Base-by-base conservation (phyloP, 30 jellyfish, hydroid and myxozoan genomes). In the Hydractinia symbiolongicarpus region DNA sequence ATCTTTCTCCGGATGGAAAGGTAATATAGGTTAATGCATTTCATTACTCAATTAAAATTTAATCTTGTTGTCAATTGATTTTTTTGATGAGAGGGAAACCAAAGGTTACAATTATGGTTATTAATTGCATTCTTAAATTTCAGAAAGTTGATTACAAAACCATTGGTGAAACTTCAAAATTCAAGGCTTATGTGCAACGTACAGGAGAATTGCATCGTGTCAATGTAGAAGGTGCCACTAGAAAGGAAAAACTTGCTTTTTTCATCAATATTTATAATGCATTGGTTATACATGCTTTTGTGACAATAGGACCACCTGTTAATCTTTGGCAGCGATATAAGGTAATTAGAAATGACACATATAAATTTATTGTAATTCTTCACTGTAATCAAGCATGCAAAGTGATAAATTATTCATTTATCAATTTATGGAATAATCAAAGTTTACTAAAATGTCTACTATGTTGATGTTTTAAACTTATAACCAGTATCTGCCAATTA, bases 181-280 rank as follows among this genome's bases (percentile, higher is more conserved):
- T 89, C 91, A 84, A 79, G 44, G 88, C 79, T 52, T 89, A 89
- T 71, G 93, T 68, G 55, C 77, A 84, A 72, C 90, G 83, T 61
- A 89, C 96, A 19, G 95, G 95, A 5, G 96, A 89, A 67, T 78
- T 89, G 84, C 94, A 89, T 52, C 90, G 96, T 13, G 96, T 89
- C 52, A 67, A 83, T 30, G 80, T 89, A 4, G 88, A 72, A 17
- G 81, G 57, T 1, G 89, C 90, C 49, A 6, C 95, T 5, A 76
- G 96, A 40, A 88, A 89, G 54, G 96, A 89, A 76, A 89, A 89
- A 74, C 61, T 84, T 0, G 96, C 96, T 14, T 89, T 89, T 72
- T 89, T 89, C 78, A 72, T 89, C 81, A 89, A 89, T 54, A 87
- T 89, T 40, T 89, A 89, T 81, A 89, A 89, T 72, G 95, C 96